These are phyloP conservation scores for Microtus oregoni DNA, from an alignment of 2,113 vertebrate species.

Conservation along the genomic window DNA sequence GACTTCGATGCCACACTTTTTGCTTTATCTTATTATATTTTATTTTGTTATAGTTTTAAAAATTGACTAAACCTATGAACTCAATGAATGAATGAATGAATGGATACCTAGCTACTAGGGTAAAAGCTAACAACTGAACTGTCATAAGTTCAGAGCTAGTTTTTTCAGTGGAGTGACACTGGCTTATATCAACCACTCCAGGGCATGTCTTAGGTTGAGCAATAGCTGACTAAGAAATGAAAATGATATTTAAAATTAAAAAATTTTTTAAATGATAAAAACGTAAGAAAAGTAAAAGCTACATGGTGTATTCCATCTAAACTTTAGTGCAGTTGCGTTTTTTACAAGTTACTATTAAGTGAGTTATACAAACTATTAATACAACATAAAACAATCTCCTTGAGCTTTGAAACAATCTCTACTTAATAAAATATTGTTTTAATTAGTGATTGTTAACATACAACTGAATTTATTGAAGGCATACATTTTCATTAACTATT, in stretches of 20 bases:
- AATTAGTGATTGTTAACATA: conserved; percentile 79
- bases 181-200: not conserved
- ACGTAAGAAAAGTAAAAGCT: not conserved
- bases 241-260: not conserved
- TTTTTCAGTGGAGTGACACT: not conserved
- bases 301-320: not conserved
- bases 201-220: not conserved
- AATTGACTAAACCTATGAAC: too few species aligned
- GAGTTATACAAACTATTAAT: not conserved
- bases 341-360: conserved; percentile 47
- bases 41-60: not conserved
- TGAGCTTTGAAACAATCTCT: conserved; percentile 73
- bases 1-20: not conserved
- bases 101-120: not conserved
- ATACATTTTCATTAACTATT: conserved; percentile 79
- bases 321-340: not conserved
- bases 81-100: not conserved
- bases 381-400: conserved; percentile 74
- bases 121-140: not conserved
- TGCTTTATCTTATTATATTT: not conserved
- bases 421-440: conserved; percentile 80
- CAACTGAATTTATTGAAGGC: conserved; percentile 51
- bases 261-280: not conserved
- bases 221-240: not conserved
- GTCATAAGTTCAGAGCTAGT: not conserved